phyloP scores from a whole-genome alignment of 2,888 invertebrate species.

The Branchellion lobata region DNA sequence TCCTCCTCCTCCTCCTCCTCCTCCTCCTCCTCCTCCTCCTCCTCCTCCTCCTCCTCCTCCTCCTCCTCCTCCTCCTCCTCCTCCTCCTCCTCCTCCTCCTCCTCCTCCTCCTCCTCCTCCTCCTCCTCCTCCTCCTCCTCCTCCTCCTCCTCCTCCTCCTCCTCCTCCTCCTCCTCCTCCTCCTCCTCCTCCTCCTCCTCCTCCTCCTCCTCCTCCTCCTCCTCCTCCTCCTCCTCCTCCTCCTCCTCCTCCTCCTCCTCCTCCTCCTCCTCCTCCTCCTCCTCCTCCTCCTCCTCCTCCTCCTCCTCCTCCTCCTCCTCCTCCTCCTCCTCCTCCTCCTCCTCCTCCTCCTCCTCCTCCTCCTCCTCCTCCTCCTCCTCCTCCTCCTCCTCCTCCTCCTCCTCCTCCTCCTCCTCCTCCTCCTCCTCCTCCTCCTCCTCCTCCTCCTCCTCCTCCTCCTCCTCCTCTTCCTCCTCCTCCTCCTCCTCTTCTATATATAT shows the following conservation, averaged over 20 bases:
- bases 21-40: too few species aligned
- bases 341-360: neutral
- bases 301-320: neutral
- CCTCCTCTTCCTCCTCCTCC: neutral
- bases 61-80: neutral
- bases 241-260: neutral
- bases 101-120: neutral
- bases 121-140: neutral
- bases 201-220: neutral
- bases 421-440: neutral
- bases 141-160: neutral
- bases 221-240: neutral
- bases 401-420: neutral
- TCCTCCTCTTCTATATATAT: too few species aligned
- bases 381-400: neutral
- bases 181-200: neutral
- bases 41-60: neutral
- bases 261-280: neutral
- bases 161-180: neutral
- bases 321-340: neutral
- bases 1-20: too few species aligned
- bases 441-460: slow-evolving; percentile 6
- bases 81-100: neutral
- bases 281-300: slow-evolving; percentile 14
- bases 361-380: neutral